Conservation (phyloP, 2,113 vertebrate species). For the Hypocryptadius cinnamomeus region DNA sequence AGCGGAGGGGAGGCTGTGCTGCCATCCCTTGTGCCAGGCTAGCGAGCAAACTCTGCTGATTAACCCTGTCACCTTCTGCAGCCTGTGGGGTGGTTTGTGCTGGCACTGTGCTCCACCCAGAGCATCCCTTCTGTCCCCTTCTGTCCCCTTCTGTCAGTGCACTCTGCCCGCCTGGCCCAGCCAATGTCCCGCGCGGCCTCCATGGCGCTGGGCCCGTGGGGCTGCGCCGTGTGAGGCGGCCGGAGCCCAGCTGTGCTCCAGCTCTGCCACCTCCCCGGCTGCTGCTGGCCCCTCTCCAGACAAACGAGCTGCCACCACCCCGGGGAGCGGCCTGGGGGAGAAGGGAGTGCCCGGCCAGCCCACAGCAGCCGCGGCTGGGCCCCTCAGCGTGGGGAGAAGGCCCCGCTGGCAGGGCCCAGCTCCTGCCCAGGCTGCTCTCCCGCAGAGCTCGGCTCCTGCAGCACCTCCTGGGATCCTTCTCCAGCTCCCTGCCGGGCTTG, state of each 20-base stretch:
- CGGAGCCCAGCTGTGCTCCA: neutral
- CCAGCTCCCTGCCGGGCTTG: neutral
- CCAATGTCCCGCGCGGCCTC: accelerated
- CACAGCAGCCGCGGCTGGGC: neutral
- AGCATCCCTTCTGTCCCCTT: neutral
- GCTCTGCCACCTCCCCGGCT: neutral
- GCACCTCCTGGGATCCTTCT: neutral
- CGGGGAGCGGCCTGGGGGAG: neutral
- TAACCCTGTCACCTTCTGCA: neutral
- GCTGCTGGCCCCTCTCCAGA: neutral
- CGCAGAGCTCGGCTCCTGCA: neutral
- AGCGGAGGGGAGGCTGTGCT: neutral
- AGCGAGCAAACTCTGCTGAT: accelerated
- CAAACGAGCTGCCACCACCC: neutral
- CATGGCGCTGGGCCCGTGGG: neutral
- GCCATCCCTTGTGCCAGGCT: neutral
- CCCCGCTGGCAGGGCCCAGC: neutral
- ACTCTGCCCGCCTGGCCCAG: neutral
- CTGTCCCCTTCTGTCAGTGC: too few relatives aligned
- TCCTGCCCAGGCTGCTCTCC: neutral
- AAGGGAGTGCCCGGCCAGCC: neutral
- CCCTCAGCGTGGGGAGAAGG: neutral
- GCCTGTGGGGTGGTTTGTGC: neutral
- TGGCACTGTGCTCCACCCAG: neutral
- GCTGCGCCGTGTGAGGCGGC: neutral